These are phyloP conservation scores for Sphyrna mokarran DNA, from an alignment of 2,113 vertebrate species.

Conservation along the genomic window DNA sequence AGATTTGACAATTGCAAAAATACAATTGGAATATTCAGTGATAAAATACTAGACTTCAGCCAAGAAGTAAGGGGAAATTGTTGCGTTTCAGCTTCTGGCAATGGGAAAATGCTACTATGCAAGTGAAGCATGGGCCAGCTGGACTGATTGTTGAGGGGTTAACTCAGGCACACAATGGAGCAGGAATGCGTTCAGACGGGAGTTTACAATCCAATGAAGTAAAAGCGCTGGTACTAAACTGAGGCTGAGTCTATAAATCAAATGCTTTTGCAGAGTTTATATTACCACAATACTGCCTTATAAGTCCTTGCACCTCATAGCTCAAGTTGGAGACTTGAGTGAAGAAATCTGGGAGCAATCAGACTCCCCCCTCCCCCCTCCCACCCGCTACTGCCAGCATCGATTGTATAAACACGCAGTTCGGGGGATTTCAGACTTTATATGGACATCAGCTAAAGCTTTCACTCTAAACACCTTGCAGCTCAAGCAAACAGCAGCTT, in stretches of 20 bases:
- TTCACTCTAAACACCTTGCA: not conserved
- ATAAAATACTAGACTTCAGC: not conserved
- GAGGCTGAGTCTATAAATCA: constrained; percentile 17
- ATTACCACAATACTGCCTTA: constrained; percentile 21
- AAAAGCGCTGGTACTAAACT: not conserved
- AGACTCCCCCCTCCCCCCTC: not conserved
- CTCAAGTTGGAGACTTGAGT: not conserved
- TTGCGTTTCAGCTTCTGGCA: not conserved
- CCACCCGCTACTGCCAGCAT: not conserved
- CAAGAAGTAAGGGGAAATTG: not conserved
- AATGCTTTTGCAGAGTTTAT: not conserved
- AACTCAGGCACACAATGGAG: not conserved
- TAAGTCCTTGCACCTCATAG: constrained; percentile 4
- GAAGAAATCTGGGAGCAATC: constrained; percentile 20
- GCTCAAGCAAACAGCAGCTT: not conserved
- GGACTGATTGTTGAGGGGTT: not conserved
- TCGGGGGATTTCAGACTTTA: constrained; percentile 22
- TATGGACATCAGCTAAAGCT: constrained; percentile 29
- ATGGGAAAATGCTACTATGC: not conserved
- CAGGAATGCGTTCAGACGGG: not conserved
- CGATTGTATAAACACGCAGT: constrained; percentile 2
- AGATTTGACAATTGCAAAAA: not conserved
- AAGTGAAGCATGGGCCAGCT: not conserved
- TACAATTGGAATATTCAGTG: not conserved
- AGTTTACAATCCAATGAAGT: constrained; percentile 11